These are phyloP conservation scores for Idaea biselata DNA, from an alignment of 2,888 invertebrate genomes.

Conservation along the genomic window DNA sequence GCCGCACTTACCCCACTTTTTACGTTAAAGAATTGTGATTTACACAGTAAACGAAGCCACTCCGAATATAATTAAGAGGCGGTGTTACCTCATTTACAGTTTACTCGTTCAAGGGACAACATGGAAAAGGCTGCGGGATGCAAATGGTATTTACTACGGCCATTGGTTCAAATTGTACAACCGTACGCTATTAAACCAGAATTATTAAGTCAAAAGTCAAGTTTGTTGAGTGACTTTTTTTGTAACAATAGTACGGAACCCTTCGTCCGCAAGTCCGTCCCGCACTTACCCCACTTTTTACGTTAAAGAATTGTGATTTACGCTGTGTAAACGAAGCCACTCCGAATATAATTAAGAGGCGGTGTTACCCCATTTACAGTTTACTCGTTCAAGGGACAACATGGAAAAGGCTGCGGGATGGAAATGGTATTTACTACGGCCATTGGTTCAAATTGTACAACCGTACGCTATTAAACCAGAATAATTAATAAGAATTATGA, in stretches of 20 bases:
- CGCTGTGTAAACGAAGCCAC: conserved; percentile 51
- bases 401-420: conserved; percentile 21
- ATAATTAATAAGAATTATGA: conserved; percentile 16
- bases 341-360: conserved; percentile 51
- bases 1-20: conserved; percentile 38
- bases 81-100: conserved; percentile 40
- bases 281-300: conserved; percentile 41
- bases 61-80: conserved; percentile 51
- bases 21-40: conserved; percentile 53
- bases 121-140: conserved; percentile 21
- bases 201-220: too few species aligned
- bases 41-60: conserved; percentile 51
- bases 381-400: conserved; percentile 32
- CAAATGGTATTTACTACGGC: conserved; percentile 13
- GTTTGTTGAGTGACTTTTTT: too few species aligned
- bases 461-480: conserved; percentile 12
- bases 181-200: conserved; percentile 12
- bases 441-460: conserved; percentile 21
- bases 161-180: conserved; percentile 21
- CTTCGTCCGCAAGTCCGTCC: conserved; percentile 25
- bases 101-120: conserved; percentile 32
- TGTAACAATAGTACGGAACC: too few species aligned
- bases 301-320: conserved; percentile 53
- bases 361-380: conserved; percentile 40
- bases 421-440: conserved; percentile 13